Percentiles rank a stretch among this genome's conserved stretches.
Conservation (phyloP, 2,113 vertebrate genomes). For the Ciconia stormi region DNA sequence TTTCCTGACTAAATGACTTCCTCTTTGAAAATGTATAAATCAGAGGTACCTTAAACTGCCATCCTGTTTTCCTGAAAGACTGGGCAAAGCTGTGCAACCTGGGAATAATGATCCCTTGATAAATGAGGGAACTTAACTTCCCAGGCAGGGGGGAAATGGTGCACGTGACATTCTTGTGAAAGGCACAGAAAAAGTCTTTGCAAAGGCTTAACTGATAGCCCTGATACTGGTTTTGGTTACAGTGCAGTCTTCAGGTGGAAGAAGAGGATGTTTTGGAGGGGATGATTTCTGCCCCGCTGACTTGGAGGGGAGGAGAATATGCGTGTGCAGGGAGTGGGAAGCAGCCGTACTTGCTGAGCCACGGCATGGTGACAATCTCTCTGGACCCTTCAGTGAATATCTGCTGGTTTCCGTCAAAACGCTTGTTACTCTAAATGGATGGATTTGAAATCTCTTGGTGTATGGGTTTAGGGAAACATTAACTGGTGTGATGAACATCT, state of each 20-base stretch:
- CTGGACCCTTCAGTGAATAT: neutral
- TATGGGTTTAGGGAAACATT: neutral
- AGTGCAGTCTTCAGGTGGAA: neutral
- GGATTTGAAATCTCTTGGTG: neutral
- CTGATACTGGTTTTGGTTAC: neutral
- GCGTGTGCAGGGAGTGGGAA: neutral
- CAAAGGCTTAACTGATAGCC: neutral
- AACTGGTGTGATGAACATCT: conserved; percentile 4
- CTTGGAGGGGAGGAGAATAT: neutral
- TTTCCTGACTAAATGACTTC: conserved; percentile 36
- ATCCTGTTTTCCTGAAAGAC: neutral
- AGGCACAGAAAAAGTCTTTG: neutral
- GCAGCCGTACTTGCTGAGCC: neutral
- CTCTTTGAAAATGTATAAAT: conserved; percentile 49
- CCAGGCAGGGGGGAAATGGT: neutral
- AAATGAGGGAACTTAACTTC: neutral
- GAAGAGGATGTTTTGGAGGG: neutral
- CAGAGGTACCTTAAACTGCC: conserved; percentile 7
- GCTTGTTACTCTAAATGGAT: neutral
- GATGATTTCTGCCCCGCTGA: neutral
- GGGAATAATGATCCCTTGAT: conserved; percentile 22
- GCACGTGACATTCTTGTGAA: neutral
- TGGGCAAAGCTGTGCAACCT: neutral
- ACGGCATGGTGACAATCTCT: neutral
- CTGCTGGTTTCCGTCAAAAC: neutral